Evolutionary conservation across 2,888 invertebrate genomes (phyloP).

Genomic region (Alloscopus bannaensis): DNA sequence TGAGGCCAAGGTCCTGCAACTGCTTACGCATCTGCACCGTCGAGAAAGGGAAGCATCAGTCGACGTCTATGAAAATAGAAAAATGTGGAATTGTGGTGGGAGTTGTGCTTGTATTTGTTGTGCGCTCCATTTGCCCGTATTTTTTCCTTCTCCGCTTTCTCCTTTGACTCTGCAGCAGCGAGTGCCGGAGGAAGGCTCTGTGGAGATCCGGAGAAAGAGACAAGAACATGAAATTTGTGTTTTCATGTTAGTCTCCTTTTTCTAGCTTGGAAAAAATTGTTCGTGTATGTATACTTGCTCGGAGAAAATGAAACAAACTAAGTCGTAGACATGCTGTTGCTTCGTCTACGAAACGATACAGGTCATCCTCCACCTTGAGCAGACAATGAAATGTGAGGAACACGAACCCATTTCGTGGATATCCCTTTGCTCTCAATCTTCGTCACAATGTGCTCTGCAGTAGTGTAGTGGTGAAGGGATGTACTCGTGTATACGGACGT

Average conservation of each 20-base stretch:
- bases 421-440: constrained; percentile 55
- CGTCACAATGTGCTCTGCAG: constrained; percentile 45
- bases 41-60: too few species aligned
- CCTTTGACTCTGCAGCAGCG: background rate
- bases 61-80: too few species aligned
- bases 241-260: constrained; percentile 20
- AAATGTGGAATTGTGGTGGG: too few species aligned
- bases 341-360: constrained; percentile 2
- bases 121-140: too few species aligned
- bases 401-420: constrained; percentile 58
- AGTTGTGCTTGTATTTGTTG: too few species aligned
- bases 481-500: too few species aligned
- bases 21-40: too few species aligned
- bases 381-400: constrained; percentile 22
- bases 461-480: too few species aligned
- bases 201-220: too few species aligned
- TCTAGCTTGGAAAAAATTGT: background rate
- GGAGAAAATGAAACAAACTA: background rate
- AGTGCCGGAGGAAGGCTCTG: too few species aligned
- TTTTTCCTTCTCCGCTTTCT: background rate
- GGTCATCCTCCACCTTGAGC: background rate
- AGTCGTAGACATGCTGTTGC: constrained; percentile 29
- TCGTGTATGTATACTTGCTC: background rate
- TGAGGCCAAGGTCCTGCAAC: too few species aligned
- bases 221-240: constrained; percentile 1